Base-by-base conservation (phyloP, 2,888 invertebrate species). In the Drosophila koepferae region DNA sequence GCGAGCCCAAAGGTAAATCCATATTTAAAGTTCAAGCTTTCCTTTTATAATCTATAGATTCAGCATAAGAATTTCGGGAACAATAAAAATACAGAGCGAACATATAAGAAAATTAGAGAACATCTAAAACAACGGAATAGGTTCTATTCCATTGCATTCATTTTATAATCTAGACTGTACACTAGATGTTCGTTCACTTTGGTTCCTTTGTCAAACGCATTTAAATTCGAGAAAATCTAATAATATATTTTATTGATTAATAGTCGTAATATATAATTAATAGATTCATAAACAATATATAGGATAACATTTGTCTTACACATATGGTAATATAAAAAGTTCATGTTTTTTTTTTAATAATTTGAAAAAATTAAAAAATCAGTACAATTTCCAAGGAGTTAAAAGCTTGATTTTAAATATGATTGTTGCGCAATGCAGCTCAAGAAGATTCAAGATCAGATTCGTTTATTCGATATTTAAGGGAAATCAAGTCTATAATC, bases 241-340 rank as follows among this genome's bases (percentile, higher is more conserved):
- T 78, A 73, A 74, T 76, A 51, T 74, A 66, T 73, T 86, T 86
- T 70, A 82, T 74, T 84, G 63, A 65, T 68, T 81, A 79, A 76
- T 77, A 68, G 46, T 64, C 62, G 71, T 71, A 70, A 71, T 78
- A 65, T 53, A 82, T 72, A 82, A 74, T 78, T 77, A 63, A 86
- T 79, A 79, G 67, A 72, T 75, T 74, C 54, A 64, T 80, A 69
- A 56, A 72, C 65, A 72, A 74, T 81, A 78, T 76, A 78, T 76
- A 77, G 82, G 77, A 81, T 77, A 81, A 81, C 74, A 74, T 66
- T 77, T 48, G 65, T 64, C 59, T 69, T 71, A 63, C 46, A 49
- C 23, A 66, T 23, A 66, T 63, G 14, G 16, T 53, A 40, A 40
- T 44, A 66, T 49, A 70, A 72, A 74, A 58, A 10, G 18, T 51